These are phyloP conservation scores for Sinhomidia bicolor DNA, from an alignment of 2,888 invertebrate species.

Conservation along the genomic window DNA sequence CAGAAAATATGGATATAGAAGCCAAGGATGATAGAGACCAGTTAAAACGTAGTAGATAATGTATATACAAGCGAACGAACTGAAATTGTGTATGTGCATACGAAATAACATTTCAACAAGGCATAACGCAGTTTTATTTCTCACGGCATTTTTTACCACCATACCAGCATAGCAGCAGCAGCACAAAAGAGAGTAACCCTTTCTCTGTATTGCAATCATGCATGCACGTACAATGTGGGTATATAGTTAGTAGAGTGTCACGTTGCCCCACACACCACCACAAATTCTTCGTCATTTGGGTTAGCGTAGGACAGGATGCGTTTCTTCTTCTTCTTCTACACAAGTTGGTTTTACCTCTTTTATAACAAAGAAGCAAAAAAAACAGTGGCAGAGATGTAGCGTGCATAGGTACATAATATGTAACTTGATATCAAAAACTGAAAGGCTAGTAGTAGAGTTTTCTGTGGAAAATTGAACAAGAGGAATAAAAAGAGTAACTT, in stretches of 20 bases:
- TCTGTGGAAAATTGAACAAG: background rate
- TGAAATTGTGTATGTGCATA: constrained; percentile 49
- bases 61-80: constrained; percentile 56
- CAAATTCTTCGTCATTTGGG: background rate
- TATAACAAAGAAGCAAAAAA: constrained; percentile 1
- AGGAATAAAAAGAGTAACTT: background rate
- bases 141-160: background rate
- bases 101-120: background rate
- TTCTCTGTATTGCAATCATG: background rate
- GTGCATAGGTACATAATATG: background rate
- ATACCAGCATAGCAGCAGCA: no score
- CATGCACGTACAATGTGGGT: background rate
- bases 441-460: background rate
- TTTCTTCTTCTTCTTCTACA: no score
- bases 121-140: constrained; percentile 39
- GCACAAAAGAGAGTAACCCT: background rate
- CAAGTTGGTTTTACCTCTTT: background rate
- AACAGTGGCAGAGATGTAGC: background rate
- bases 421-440: background rate
- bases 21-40: constrained; percentile 66
- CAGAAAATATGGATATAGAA: constrained; percentile 63
- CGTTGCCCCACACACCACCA: constrained; percentile 43
- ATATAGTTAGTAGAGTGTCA: background rate
- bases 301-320: constrained; percentile 38
- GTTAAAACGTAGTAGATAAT: constrained; percentile 52